phyloP scores from a whole-genome alignment of 2,797 vertebrate species.

The Sparus aurata region DNA sequence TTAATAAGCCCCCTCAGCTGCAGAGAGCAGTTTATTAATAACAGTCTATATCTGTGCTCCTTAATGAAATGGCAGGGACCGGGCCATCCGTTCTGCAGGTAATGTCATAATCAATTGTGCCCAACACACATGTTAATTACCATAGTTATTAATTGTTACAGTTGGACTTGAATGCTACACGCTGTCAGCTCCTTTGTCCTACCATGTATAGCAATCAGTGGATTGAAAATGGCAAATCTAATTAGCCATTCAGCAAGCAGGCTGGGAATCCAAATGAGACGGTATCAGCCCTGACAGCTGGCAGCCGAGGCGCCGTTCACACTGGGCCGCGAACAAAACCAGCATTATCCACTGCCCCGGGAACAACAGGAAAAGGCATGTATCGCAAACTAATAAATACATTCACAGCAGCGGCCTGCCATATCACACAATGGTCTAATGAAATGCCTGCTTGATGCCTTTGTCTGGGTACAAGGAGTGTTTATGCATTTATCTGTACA shows the following conservation, averaged over 20 bases:
- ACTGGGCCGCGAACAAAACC: constrained; percentile 87
- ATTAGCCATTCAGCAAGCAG: constrained; percentile 94
- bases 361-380: constrained; percentile 86
- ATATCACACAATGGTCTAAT: constrained; percentile 88
- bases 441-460: constrained; percentile 86
- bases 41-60: constrained; percentile 90
- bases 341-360: constrained; percentile 81
- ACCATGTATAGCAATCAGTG: constrained; percentile 92
- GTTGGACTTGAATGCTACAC: constrained; percentile 93
- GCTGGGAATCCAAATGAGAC: constrained; percentile 87
- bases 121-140: constrained; percentile 95
- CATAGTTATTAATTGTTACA: constrained; percentile 98
- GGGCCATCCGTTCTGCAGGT: constrained; percentile 92
- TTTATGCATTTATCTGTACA: constrained; percentile 85
- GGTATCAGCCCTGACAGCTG: constrained; percentile 91
- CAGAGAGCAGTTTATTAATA: constrained; percentile 97
- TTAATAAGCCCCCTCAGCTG: constrained; percentile 92
- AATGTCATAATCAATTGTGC: constrained; percentile 94
- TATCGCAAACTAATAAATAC: constrained; percentile 90
- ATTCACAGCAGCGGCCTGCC: constrained; percentile 85
- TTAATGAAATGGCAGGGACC: constrained; percentile 88
- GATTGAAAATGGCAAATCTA: constrained; percentile 95
- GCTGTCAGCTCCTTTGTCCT: constrained; percentile 93
- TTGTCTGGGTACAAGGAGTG: constrained; percentile 87
- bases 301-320: constrained; percentile 87